phyloP scores from a whole-genome alignment of 2,888 invertebrate genomes.

The Bruchidius siliquastri region DNA sequence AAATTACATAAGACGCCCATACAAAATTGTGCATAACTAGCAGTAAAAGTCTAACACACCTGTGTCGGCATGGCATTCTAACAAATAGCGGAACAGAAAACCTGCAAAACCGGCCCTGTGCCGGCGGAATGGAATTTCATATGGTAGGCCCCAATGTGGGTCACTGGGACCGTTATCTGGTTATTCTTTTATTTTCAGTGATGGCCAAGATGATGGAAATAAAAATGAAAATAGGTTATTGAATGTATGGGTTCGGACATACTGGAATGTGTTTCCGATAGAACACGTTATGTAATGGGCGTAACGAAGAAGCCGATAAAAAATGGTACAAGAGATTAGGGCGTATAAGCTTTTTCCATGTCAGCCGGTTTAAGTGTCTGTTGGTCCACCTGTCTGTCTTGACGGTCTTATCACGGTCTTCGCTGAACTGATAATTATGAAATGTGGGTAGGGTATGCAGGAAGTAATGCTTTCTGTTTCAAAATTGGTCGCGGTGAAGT shows the following conservation, averaged over 20 bases:
- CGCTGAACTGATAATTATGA: too few species aligned
- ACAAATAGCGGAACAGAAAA: background rate
- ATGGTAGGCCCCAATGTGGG: background rate
- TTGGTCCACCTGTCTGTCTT: too few species aligned
- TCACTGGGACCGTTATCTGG: background rate
- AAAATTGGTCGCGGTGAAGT: too few species aligned
- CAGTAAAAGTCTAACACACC: background rate
- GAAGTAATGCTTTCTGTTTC: too few species aligned
- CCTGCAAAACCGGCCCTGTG: background rate
- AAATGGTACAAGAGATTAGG: background rate
- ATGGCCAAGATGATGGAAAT: background rate
- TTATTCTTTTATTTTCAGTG: background rate
- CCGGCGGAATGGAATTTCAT: background rate
- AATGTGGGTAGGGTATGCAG: too few species aligned
- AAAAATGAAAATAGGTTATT: background rate
- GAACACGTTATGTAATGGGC: background rate
- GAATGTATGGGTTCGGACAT: background rate
- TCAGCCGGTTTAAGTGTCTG: too few species aligned
- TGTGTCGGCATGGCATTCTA: background rate
- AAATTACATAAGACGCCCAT: background rate
- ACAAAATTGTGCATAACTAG: background rate
- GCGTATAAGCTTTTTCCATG: too few species aligned
- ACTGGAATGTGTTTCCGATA: background rate
- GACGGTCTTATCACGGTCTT: too few species aligned
- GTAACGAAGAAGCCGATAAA: background rate